Conservation (phyloP, 2,797 vertebrate species). For the Ciconia nigra region DNA sequence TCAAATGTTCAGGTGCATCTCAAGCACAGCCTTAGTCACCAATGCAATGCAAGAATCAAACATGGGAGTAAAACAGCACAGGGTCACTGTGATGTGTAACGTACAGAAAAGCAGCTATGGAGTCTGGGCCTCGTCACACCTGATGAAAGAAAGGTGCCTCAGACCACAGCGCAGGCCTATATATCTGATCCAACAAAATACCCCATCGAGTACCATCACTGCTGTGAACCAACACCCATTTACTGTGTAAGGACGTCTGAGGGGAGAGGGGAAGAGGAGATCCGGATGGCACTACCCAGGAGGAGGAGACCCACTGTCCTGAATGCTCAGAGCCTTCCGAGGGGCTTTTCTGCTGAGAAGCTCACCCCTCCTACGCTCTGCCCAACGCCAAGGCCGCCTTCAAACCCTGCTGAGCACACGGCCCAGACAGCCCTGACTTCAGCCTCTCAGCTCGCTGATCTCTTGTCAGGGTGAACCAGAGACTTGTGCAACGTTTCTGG, state of each 20-base stretch:
- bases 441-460: background rate
- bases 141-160: background rate
- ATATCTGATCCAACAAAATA: background rate
- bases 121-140: background rate
- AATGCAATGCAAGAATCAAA: background rate
- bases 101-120: background rate
- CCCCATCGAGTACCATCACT: fast-evolving
- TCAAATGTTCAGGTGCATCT: background rate
- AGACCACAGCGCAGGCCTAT: fast-evolving
- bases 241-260: fast-evolving
- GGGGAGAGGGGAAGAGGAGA: background rate
- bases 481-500: background rate
- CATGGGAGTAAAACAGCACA: fast-evolving
- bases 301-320: background rate
- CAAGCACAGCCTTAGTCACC: background rate
- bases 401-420: fast-evolving
- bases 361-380: background rate
- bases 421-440: background rate
- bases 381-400: fast-evolving
- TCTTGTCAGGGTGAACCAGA: background rate
- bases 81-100: background rate
- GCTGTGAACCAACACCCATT: background rate
- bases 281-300: fast-evolving
- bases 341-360: background rate
- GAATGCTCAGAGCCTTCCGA: background rate